Evolutionary conservation across 2,888 invertebrate genomes (phyloP).

Genomic region (Drosophila trichaetosa): DNA sequence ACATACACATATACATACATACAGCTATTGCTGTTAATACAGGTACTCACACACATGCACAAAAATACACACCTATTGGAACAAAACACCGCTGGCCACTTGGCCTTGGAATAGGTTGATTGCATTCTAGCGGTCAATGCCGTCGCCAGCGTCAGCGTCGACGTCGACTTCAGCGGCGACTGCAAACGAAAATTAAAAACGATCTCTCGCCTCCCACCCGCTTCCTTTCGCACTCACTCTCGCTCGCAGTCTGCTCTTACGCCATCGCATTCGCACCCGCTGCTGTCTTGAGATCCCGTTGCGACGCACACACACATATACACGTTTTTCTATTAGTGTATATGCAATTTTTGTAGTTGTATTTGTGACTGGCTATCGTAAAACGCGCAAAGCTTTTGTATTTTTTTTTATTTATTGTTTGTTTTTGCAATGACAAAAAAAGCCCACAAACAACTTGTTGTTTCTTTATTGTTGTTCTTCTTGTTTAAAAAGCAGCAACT

Average conservation of each 20-base stretch:
- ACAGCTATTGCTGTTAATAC: slow-evolving; percentile 29
- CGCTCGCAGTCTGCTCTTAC: slow-evolving; percentile 16
- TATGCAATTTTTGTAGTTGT: slow-evolving; percentile 12
- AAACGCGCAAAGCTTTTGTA: slow-evolving; percentile 37
- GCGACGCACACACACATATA: slow-evolving; percentile 19
- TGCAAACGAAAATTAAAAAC: slow-evolving; percentile 70
- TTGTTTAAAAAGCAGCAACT: slow-evolving; percentile 56
- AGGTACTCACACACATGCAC: slow-evolving; percentile 15
- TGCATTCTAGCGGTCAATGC: slow-evolving; percentile 84
- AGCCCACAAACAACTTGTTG: slow-evolving; percentile 65
- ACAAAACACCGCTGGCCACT: slow-evolving; percentile 67
- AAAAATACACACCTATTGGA: slow-evolving; percentile 35
- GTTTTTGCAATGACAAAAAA: slow-evolving; percentile 70
- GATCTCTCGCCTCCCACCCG: slow-evolving; percentile 46
- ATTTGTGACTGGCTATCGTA: slow-evolving; percentile 28
- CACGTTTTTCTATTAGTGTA: slow-evolving; percentile 12
- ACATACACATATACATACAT: slow-evolving; percentile 26
- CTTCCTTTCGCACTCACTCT: slow-evolving; percentile 27
- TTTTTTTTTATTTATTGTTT: slow-evolving; percentile 47
- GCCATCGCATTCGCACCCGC: slow-evolving; percentile 11
- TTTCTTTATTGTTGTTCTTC: slow-evolving; percentile 13
- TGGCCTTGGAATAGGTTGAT: slow-evolving; percentile 84
- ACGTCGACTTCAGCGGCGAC: slow-evolving; percentile 38
- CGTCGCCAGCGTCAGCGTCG: slow-evolving; percentile 57
- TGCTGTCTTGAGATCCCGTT: slow-evolving; percentile 41